Base-by-base conservation (phyloP, 2,113 vertebrate species). In the Merops nubicus region DNA sequence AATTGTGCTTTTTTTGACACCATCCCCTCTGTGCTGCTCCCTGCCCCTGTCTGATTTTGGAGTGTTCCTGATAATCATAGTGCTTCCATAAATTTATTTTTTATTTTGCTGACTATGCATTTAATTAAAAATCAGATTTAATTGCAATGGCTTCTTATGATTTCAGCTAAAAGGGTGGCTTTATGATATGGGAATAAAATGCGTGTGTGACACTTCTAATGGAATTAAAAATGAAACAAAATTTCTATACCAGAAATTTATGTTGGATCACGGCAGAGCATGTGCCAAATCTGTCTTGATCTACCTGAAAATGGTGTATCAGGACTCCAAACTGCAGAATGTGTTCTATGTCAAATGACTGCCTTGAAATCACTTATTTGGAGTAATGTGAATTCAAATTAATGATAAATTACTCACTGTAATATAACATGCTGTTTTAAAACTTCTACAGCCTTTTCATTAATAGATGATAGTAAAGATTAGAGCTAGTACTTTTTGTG, bases 401-500 rank as follows among this genome's bases (percentile, higher is more conserved):
- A n/a, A 79, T 79, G 51, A 73, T 79, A 95, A 73, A 94, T 96
- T 59, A 34, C 94, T 97, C 20, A 43, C 65, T 85, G 42, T 90
- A 97, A 89, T 97, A 67, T 85, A 96, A 91, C 93, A 95, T 88
- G 54, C 70, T 60, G 33, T 94, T 97, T 97, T 96, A 91, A 93
- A 97, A 96, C 96, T 96, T 88, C 83, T 94, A 83, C 76, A 97
- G 94, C 68, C 62, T 95, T 97, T 97, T 97, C 57, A 69, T 91
- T 96, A 95, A 96, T 89, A 91, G 80, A 86, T 75, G 43, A 31
- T 64, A 72, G 60, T 77, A 34, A 97, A 98, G 96, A 95, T 97
- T 94, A 97, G 93, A 80, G 83, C 85, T 79, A 96, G 73, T 96
- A 80, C 94, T 95, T 98, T 98, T 97, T 94, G 48, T 88, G 68